Evolutionary conservation across 2,888 invertebrate species (phyloP), one percentile per base, ranked within the genome.

Genomic region (Patella ulyssiponensis): DNA sequence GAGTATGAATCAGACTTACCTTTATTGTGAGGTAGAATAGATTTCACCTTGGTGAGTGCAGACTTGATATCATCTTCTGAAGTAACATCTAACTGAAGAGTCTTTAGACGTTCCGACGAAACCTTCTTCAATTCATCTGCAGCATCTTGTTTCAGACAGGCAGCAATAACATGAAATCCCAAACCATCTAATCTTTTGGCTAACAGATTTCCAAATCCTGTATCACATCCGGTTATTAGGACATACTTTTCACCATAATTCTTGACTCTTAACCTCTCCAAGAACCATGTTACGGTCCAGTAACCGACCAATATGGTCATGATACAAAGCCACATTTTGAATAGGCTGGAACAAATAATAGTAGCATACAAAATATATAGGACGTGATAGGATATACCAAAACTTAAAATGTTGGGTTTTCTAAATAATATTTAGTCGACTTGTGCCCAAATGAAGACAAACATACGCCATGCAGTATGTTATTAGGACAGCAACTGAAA

Each of bases 201-300:
- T 12, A 88, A 81, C 58, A 82, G 69, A 44, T 84, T 79, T 33
- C 88, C 89, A 71, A 89, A 88, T 2, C 89, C 88, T 0, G 85
- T 74, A 78, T 89, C 89, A 80, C 89, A 88, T 15, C 89, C 89
- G 15, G 88, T 88, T n/a, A 88, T 82, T 11, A 88, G 77, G 11
- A 88, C 87, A 77, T 86, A 79, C 53, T 83, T 82, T 52, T 79
- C 77, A 3, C 64, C 76, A 77, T 82, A 83, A 33, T 82, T 73
- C 11, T 44, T 44, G 44, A 44, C 44, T 9, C 9, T 44, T 44
- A 44, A 44, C 9, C 9, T 9, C 44, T 4, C 44, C 44, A 44
- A 44, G 9, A 44, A 44, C 44, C 44, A 44, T 44, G 7, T 44
- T 9, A 44, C 0, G 9, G 44, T 44, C 27, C 27, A 27, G 27